phyloP scores from a whole-genome alignment of 2,888 invertebrate genomes.

The Osedax fenrisi region DNA sequence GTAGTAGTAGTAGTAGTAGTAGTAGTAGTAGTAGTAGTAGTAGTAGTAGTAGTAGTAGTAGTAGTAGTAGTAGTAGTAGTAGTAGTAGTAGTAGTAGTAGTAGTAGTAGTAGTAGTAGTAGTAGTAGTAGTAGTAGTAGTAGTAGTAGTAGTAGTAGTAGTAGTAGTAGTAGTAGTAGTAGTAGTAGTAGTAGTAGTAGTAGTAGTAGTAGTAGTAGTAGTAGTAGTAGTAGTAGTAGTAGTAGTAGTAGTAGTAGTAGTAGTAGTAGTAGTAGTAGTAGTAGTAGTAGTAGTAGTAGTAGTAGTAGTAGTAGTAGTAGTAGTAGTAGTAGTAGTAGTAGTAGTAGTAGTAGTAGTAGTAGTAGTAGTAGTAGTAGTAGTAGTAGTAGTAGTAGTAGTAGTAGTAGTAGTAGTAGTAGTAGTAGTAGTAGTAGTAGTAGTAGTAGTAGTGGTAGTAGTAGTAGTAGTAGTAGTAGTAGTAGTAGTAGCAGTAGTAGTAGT shows the following conservation, averaged over 20 bases:
- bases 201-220: background rate
- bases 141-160: background rate
- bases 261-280: background rate
- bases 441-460: background rate
- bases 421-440: background rate
- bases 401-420: background rate
- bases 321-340: background rate
- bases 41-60: background rate
- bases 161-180: background rate
- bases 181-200: background rate
- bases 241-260: background rate
- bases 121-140: background rate
- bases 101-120: background rate
- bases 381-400: background rate
- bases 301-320: background rate
- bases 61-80: background rate
- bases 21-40: background rate
- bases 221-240: background rate
- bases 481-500: no score
- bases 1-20: background rate
- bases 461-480: background rate
- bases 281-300: background rate
- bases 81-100: background rate
- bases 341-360: background rate
- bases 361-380: background rate